A percentile compares a stretch with the other conserved stretches of the same genome.
phyloP scores from a whole-genome alignment of 2,113 vertebrate species.

The Pituophis catenifer region DNA sequence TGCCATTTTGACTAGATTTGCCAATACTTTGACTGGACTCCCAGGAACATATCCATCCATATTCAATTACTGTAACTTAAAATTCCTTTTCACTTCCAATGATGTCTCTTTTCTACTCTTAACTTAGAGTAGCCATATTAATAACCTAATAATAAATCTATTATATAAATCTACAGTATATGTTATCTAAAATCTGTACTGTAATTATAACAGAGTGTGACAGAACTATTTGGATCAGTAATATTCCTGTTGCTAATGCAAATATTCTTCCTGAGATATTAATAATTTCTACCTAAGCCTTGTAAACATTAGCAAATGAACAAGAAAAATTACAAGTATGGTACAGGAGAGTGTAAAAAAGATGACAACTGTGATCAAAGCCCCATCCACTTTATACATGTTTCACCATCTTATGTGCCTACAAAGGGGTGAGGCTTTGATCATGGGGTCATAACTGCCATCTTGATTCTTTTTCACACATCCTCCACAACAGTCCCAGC shows the following conservation, averaged over 20 bases:
- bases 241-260: not conserved
- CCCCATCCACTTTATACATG: not conserved
- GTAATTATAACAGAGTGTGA: not conserved
- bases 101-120: not conserved
- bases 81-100: not conserved
- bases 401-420: not conserved
- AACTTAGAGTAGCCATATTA: not conserved
- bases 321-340: not conserved
- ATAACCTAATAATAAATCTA: not conserved
- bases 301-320: not conserved
- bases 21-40: not conserved
- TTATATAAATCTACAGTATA: not conserved
- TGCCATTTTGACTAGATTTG: not conserved
- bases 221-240: not conserved
- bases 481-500: not conserved
- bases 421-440: not conserved
- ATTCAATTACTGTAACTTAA: not conserved
- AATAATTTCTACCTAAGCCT: not conserved
- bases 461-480: not conserved
- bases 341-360: not conserved
- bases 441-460: not conserved
- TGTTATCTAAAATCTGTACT: not conserved
- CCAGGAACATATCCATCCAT: not conserved
- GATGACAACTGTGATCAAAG: not conserved
- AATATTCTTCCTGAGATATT: not conserved